These are phyloP conservation scores for Hippotragus niger DNA, from an alignment of 2,113 vertebrate species.

Conservation along the genomic window DNA sequence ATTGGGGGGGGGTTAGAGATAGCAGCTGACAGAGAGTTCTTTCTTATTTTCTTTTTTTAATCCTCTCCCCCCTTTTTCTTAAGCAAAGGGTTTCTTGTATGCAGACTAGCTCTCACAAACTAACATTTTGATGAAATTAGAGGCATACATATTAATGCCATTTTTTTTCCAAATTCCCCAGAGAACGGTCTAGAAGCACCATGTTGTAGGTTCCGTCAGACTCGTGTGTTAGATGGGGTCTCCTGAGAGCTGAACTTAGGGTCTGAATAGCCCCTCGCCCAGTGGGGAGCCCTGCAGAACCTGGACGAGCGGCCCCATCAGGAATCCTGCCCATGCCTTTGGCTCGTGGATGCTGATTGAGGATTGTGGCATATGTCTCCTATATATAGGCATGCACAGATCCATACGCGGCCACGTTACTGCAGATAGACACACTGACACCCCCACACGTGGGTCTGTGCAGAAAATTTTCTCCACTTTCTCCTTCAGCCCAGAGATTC, in stretches of 20 bases:
- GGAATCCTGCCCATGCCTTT: conserved; percentile 45
- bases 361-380: conserved; percentile 67
- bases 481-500: conserved; percentile 78
- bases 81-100: conserved; percentile 38
- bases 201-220: conserved; percentile 40
- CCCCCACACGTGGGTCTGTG: conserved; percentile 41
- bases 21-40: neutral
- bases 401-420: neutral
- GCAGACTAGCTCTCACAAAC: conserved; percentile 57
- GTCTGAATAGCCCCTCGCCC: neutral
- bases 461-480: conserved; percentile 73
- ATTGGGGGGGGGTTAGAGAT: neutral
- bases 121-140: conserved; percentile 67
- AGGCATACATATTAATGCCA: conserved; percentile 70
- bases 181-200: conserved; percentile 55
- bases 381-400: conserved; percentile 58
- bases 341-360: conserved; percentile 61
- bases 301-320: neutral
- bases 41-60: neutral
- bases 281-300: neutral
- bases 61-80: neutral
- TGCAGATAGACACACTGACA: conserved; percentile 55
- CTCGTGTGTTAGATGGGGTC: neutral
- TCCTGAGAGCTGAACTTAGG: conserved; percentile 21
- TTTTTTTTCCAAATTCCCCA: conserved; percentile 61